These are phyloP conservation scores for Sitta carolinensis DNA, from an alignment of 2,797 vertebrate species.

Conservation along the genomic window DNA sequence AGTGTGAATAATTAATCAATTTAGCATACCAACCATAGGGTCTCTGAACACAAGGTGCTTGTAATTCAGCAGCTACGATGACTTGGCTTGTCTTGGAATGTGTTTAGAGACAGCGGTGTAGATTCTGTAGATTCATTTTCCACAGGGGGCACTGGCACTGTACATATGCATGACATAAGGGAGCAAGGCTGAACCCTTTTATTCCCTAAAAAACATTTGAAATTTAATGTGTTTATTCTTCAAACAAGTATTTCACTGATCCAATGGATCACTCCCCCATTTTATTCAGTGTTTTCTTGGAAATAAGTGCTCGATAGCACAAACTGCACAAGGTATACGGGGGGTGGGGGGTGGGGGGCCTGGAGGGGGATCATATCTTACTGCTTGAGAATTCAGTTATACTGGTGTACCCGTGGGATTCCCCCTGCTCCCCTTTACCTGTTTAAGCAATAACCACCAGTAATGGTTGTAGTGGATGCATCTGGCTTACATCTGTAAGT, in stretches of 20 bases:
- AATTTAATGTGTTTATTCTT: not conserved
- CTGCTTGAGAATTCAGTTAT: not conserved
- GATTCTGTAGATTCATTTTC: not conserved
- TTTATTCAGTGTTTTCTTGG: not conserved
- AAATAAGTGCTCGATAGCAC: not conserved
- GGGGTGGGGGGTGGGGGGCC: rapidly evolving
- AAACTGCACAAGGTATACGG: not conserved
- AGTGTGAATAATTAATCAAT: constrained; percentile 25
- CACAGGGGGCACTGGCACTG: not conserved
- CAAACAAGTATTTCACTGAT: not conserved
- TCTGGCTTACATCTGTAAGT: too few species aligned
- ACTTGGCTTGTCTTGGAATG: not conserved
- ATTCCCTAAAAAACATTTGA: not conserved
- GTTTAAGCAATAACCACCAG: not conserved
- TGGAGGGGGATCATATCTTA: not conserved
- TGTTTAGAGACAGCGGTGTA: not conserved
- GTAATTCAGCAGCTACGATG: not conserved
- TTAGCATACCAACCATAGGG: not conserved
- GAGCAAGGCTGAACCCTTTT: not conserved
- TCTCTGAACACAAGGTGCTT: not conserved
- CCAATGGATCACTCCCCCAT: not conserved
- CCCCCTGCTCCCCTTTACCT: rapidly evolving
- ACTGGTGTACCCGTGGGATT: not conserved
- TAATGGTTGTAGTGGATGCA: not conserved
- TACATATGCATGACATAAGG: not conserved